Conservation (phyloP, 2,888 invertebrate genomes). For the Ctena decussata region DNA sequence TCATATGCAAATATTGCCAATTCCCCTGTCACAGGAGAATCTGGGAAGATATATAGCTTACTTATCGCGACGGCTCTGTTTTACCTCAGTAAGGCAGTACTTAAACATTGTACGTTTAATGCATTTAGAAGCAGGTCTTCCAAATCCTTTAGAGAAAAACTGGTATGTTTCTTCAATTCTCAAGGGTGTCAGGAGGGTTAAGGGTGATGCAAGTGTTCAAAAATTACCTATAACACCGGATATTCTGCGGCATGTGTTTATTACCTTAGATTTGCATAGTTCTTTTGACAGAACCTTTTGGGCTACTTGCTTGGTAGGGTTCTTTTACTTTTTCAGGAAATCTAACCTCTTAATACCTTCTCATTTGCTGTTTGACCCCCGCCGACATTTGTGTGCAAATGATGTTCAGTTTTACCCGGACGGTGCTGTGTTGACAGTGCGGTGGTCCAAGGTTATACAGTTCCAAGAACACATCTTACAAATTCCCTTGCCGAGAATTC, state of each 20-base stretch:
- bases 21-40: too few relatives aligned
- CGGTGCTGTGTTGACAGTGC: background rate
- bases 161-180: background rate
- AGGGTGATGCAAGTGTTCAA: background rate
- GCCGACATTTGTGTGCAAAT: background rate
- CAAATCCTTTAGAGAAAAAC: background rate
- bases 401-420: background rate
- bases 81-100: background rate
- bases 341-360: background rate
- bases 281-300: background rate
- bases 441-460: too few relatives aligned
- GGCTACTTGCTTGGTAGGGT: background rate
- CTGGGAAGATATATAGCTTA: too few relatives aligned
- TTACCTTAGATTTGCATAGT: background rate
- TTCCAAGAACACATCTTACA: too few relatives aligned
- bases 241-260: background rate
- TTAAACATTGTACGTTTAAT: background rate
- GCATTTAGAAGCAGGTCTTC: background rate
- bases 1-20: too few relatives aligned
- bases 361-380: background rate
- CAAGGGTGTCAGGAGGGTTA: background rate
- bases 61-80: too few relatives aligned
- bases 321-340: background rate
- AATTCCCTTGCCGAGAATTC: too few relatives aligned
- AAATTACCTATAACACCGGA: background rate